phyloP scores from a whole-genome alignment of 2,888 invertebrate genomes.

The Rhimphoctona megacephalus region DNA sequence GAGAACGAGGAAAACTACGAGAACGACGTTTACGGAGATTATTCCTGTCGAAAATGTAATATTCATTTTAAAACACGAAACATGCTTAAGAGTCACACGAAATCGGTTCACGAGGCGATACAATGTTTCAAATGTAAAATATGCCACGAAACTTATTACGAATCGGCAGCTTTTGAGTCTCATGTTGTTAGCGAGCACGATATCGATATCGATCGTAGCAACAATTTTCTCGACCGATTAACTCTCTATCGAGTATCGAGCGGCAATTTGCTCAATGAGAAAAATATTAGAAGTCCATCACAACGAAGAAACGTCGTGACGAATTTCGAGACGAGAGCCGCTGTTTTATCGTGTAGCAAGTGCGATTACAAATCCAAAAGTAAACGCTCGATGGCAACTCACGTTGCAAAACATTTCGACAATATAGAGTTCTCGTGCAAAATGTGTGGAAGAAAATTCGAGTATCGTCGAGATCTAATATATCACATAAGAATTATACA shows the following conservation, averaged over 20 bases:
- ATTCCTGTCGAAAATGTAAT: slow-evolving; percentile 69
- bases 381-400: slow-evolving; percentile 68
- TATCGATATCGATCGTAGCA: neutral
- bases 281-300: neutral
- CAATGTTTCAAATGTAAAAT: slow-evolving; percentile 76
- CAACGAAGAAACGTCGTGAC: neutral
- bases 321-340: slow-evolving; percentile 5
- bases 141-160: slow-evolving; percentile 75
- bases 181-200: slow-evolving; percentile 75
- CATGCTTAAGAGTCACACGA: slow-evolving; percentile 63
- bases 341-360: slow-evolving; percentile 70
- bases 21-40: slow-evolving; percentile 70
- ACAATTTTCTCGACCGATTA: slow-evolving; percentile 11
- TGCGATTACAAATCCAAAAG: slow-evolving; percentile 73
- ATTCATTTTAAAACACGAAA: slow-evolving; percentile 57
- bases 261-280: slow-evolving; percentile 23
- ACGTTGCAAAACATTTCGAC: slow-evolving; percentile 60
- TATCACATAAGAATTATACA: slow-evolving; percentile 70
- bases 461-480: slow-evolving; percentile 62
- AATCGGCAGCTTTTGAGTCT: slow-evolving; percentile 71
- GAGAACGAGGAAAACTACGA: slow-evolving; percentile 26
- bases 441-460: slow-evolving; percentile 65
- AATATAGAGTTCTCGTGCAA: slow-evolving; percentile 55
- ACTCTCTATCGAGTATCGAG: slow-evolving; percentile 10
- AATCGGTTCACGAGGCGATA: slow-evolving; percentile 59